Evolutionary conservation across 2,888 invertebrate species (phyloP), one percentile per base, ranked within the genome.

Genomic region (Drosophila fulvimacula): DNA sequence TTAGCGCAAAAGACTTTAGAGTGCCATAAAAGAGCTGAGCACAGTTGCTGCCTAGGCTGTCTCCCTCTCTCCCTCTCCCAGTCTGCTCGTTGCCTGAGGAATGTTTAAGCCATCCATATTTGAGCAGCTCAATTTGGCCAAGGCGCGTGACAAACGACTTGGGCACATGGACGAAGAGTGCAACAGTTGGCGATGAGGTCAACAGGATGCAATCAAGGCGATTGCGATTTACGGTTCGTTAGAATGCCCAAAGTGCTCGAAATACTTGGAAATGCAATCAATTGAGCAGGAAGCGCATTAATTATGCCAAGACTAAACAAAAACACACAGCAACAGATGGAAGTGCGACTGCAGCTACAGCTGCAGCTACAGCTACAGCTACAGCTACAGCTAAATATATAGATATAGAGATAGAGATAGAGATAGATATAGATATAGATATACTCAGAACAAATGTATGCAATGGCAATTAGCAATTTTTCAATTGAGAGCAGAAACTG

Each of bases 241-340:
- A 71, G 66, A 80, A 78, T 81, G 39, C 44, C 49, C 21, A 53
- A 42, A 57, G 60, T 58, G 32, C 46, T 53, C 48, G 39, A 49
- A 60, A 65, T 69, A 73, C 67, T 63, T 81, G 63, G 55, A 55
- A 79, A 44, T 36, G 10, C 51, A 70, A 67, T 84, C 59, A 76
- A 82, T 69, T 73, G 80, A 68, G 82, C 82, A 84, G 82, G 82
- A 82, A 82, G 70, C 69, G 52, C 51, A 84, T 79, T 79, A 87
- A 67, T 75, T 81, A 58, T 60, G 46, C 19, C 17, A 34, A 57
- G n/a, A n/a, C n/a, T n/a, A 60, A 17, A 17, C 48, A 15, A 15
- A 21, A 38, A 39, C 13, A 32, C 36, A 48, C 32, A 59, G 56
- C 6, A 46, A 38, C 41, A 36, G 36, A n/a, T 52, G 11, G 5